Base-by-base conservation (phyloP, 2,113 vertebrate genomes). In the Oryzias curvinotus region DNA sequence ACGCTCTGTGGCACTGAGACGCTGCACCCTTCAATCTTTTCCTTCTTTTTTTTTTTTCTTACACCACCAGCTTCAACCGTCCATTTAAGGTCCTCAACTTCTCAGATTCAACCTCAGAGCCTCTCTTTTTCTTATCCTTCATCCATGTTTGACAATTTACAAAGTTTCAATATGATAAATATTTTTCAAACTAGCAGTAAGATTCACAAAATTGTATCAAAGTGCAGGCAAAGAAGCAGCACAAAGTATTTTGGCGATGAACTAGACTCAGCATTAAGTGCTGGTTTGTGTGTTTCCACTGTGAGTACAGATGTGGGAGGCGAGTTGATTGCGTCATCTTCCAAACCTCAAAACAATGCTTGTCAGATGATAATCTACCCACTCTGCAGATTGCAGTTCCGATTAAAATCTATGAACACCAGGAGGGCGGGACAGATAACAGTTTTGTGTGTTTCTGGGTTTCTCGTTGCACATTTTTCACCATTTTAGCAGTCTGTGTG, bases 291-390 rank as follows among this genome's bases (percentile, higher is more conserved):
- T 68, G 59, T 80, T 80, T 73, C 65, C 74, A 68, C 52, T 75
- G 75, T 81, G 28, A 52, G 41, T 68, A 51, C 30, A 60, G 64
- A 53, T 70, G 83, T 73, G 23, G 69, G 73, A 72, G 67, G 64
- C 50, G 43, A 63, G 51, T 15, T 62, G 62, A 74, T 85, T 88
- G 85, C 57, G 18, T 86, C 86, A 86, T 79, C 59, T 57, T 58
- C 44, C 71, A 52, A 67, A 82, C 75, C 68, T 79, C 72, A 69
- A 61, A 81, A 84, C 47, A 60, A 47, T 72, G 51, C 50, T 69
- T 78, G 71, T 82, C 80, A 80, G 78, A 78, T 83, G 80, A 78
- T 80, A 80, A 86, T 90, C 83, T 85, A 73, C 71, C 59, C 64
- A 71, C 75, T 78, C 75, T 64, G 78, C 84, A 88, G 88, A 85